phyloP scores from a whole-genome alignment of 2,797 vertebrate genomes.

The Lemur catta region DNA sequence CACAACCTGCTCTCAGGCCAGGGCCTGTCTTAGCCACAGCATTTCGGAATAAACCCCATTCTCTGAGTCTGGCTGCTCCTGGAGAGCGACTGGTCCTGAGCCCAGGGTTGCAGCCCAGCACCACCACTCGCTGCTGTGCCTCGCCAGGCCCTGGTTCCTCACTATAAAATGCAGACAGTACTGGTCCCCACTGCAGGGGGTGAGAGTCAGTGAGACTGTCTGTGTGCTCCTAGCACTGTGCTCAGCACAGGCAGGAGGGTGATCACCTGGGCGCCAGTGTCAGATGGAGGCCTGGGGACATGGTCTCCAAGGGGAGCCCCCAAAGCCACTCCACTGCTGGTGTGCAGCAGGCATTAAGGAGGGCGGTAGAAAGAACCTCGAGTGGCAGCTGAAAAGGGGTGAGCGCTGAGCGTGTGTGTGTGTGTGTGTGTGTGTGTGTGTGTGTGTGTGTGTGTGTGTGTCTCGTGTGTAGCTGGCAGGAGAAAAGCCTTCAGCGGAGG shows the following conservation, averaged over 20 bases:
- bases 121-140: background rate
- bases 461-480: background rate
- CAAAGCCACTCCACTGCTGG: background rate
- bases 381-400: background rate
- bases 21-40: rapidly evolving
- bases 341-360: background rate
- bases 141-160: background rate
- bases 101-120: rapidly evolving
- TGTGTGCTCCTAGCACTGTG: background rate
- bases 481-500: background rate
- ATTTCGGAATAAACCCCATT: background rate
- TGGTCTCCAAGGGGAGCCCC: background rate
- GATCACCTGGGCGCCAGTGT: too few relatives aligned
- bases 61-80: background rate
- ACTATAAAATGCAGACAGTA: background rate
- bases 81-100: background rate
- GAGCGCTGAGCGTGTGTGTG: background rate
- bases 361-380: background rate
- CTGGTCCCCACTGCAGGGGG: background rate
- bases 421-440: background rate
- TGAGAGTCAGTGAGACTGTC: background rate
- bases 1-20: background rate
- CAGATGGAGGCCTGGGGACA: background rate
- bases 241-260: background rate
- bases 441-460: background rate